phyloP scores from a whole-genome alignment of 2,888 invertebrate genomes.

The Miltochrista miniata region DNA sequence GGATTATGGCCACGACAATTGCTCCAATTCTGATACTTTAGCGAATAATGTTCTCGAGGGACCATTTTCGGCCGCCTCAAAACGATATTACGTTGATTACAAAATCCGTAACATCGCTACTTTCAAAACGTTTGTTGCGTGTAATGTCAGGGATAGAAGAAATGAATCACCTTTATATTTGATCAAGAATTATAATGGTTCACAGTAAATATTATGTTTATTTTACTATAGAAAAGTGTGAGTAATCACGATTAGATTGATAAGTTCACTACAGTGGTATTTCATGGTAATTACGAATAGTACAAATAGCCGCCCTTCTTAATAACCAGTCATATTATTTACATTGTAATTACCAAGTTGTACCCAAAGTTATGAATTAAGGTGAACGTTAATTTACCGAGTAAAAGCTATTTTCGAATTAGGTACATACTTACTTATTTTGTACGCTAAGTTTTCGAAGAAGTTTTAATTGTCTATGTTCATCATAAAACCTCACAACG shows the following conservation, averaged over 20 bases:
- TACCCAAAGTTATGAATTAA: too few species aligned
- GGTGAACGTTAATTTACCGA: too few species aligned
- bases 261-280: too few species aligned
- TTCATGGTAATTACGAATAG: neutral
- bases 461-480: too few species aligned
- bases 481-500: too few species aligned
- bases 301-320: neutral
- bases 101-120: constrained; percentile 1
- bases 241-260: neutral
- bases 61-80: constrained; percentile 19
- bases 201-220: neutral
- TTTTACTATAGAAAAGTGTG: neutral
- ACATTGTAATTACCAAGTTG: too few species aligned
- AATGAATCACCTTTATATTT: constrained; percentile 1
- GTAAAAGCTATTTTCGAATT: too few species aligned
- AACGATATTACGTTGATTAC: constrained; percentile 19
- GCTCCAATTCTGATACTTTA: constrained; percentile 15
- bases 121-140: neutral
- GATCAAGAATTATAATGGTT: neutral
- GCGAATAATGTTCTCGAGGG: constrained; percentile 16
- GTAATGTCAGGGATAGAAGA: neutral
- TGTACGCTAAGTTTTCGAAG: too few species aligned
- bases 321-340: neutral
- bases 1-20: constrained; percentile 14
- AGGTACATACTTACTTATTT: too few species aligned